Base-by-base conservation (phyloP, 2,888 invertebrate species). In the Strigamia crassipes region DNA sequence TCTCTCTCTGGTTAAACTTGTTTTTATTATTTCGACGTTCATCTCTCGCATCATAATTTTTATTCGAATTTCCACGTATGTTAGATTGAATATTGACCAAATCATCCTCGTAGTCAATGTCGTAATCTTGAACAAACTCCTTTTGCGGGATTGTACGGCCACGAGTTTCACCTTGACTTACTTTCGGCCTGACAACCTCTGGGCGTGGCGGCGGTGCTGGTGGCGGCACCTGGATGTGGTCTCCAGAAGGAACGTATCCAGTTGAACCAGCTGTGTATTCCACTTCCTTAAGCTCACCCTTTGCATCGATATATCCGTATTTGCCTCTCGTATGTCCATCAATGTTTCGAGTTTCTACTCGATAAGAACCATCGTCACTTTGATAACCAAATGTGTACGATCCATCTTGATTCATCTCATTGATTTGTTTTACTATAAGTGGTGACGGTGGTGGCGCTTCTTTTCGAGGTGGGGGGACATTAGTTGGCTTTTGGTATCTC, bases 301-400 rank as follows among this genome's bases (percentile, higher is more conserved):
- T 91, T 82, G 92, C 92, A 88, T 95, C 94, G 80, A 94, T 90
- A 87, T 93, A 94, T 66, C 94, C 94, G 86, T 94, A 94, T 80
- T 94, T 94, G 66, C 94, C 94, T 87, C 94, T 94, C 84, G 94
- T 93, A 87, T 94, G 93, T 9, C 94, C 95, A 88, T 95, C 94
- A 0, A 93, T 93, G 79, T 94, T 94, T 83, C 94, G 89, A 3
- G 94, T 94, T 87, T 93, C 94, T 86, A 95, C 94, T 89, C 94
- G 94, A 87, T 94, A 94, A 0, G 94, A 93, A 4, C 94, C 94
- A 87, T 94, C 94, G 79, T 93, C 94, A 2, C 94, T 94, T 89
- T 94, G 94, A 86, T 94, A 94, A 0, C 94, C 94, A 84, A 93
- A 93, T 0, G 94, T 94, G 86, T 94, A 94, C 0, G 94, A 94